Base-by-base conservation (phyloP, 53 echinoderm and acorn worm species). In the Stichopus horrens region DNA sequence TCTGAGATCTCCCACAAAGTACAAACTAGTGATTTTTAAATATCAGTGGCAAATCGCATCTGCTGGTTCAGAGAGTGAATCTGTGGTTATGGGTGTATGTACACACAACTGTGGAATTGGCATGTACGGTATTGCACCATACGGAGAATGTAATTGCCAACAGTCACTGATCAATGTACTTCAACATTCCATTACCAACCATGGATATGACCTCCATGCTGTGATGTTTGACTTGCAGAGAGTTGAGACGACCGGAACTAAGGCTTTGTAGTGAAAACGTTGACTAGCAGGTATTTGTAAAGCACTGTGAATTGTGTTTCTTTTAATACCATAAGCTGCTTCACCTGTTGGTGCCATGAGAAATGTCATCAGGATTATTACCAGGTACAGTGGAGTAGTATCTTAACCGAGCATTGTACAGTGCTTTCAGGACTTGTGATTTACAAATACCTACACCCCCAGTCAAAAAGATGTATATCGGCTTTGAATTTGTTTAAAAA, bases 331-430 rank as follows among this genome's bases (percentile, higher is more conserved):
- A 86, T 89, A 89, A 37, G 89, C 89, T 52, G 92, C 92, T 20
- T 89, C 86, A 37, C 92, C 92, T 57, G 89, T 92, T 53, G 89
- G 89, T 79, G 92, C 89, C 52, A 83, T 78, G 20, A 92, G 79
- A 78, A 5, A 4, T 78, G 51, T 78, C 79, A 78, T 78, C 79
- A 78, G 79, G 79, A 18, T 78, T 37, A 78, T 78, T 78, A 78
- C 79, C 79, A 78, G 79, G 79, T 78, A 78, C 52, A 66, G 90
- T 19, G 86, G 63, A 66, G 59, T 85, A 21, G 4, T 78, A 78
- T 78, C 52, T 51, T 5, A 78, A 52, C 8, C 4, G 79, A 7
- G 79, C 79, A 78, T 78, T 51, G 5, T 78, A 78, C 0, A 78
- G 54, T 78, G 52, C 79, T 53, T 78, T 78, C 54, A 78, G 8